Base-by-base conservation (phyloP, 2,888 invertebrate species). In the Sisyra nigra region DNA sequence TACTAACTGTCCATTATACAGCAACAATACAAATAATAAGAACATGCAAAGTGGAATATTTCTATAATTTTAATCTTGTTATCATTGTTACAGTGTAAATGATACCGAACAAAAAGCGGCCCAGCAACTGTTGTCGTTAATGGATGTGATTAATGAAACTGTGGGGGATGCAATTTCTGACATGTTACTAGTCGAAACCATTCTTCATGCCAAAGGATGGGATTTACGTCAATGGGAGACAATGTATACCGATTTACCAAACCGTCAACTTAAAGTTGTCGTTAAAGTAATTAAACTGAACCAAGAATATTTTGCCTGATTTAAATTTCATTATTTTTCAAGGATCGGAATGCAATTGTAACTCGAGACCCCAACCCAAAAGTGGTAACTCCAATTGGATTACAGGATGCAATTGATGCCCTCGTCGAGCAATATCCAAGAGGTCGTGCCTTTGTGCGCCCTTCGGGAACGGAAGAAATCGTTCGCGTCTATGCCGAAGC, bases 111-210 rank as follows among this genome's bases (percentile, higher is more conserved):
- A 69, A 38, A 63, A 66, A 46, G 74, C 80, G 2, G 80, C 82
- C 0, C 62, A 67, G 30, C 71, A 72, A 15, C 65, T 94, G 8
- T 58, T 73, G 2, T 67, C 72, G 50, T 66, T 88, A 42, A 80
- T 91, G 47, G 80, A 91, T 59, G 69, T 94, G 53, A 87, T 91
- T 10, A 96, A 94, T 61, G 91, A 93, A 65, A 82, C 87, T 0
- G 89, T 97, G 0, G 98, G 98, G 0, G 98, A 98, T 67, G 97
- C 97, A 3, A 79, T 98, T 42, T 92, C 96, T 0, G 97, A 97
- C 57, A 72, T 98, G 74, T 68, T 99, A 45, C 61, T 94, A 4
- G 93, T 97, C 1, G 98, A 99, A 63, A 79, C 83, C 0, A 82
- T 96, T 41, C 70, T 98, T 17, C 76, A 81, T 52, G 74, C 78